These are phyloP conservation scores for Mythimna impura DNA, from an alignment of 2,888 invertebrate species.

Conservation along the genomic window DNA sequence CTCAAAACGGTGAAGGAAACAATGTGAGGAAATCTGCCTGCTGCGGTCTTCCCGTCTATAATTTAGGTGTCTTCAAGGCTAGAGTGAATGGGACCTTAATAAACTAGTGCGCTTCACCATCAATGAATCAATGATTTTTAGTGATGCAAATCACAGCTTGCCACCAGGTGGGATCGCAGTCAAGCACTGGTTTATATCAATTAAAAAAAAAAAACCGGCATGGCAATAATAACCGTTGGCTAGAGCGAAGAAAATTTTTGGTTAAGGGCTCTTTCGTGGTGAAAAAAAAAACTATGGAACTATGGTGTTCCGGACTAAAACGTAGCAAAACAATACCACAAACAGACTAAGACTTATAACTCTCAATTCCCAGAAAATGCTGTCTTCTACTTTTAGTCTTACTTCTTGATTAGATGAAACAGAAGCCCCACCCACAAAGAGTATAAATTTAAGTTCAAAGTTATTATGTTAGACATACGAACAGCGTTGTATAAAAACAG, in stretches of 20 bases:
- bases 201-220: no score
- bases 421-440: slow-evolving; percentile 23
- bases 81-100: no score
- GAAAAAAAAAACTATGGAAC: neutral
- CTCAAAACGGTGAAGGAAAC: no score
- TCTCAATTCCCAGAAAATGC: neutral
- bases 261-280: neutral
- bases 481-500: slow-evolving; percentile 22
- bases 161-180: no score
- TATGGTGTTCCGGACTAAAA: neutral
- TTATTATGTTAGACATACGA: slow-evolving; percentile 11
- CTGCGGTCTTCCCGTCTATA: no score
- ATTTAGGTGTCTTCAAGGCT: no score
- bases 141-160: no score
- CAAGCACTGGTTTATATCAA: no score
- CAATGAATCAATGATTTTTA: no score
- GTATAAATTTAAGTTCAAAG: slow-evolving; percentile 20
- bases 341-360: neutral
- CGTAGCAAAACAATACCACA: neutral
- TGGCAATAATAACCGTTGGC: neutral
- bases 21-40: no score
- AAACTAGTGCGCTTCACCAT: no score
- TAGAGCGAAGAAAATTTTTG: slow-evolving; percentile 13
- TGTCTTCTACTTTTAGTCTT: slow-evolving; percentile 12
- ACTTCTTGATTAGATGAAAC: slow-evolving; percentile 19